A percentile compares a stretch with the other conserved stretches of the same genome.
phyloP scores from a whole-genome alignment of 2,888 invertebrate species.

The Eupithecia subfuscata region DNA sequence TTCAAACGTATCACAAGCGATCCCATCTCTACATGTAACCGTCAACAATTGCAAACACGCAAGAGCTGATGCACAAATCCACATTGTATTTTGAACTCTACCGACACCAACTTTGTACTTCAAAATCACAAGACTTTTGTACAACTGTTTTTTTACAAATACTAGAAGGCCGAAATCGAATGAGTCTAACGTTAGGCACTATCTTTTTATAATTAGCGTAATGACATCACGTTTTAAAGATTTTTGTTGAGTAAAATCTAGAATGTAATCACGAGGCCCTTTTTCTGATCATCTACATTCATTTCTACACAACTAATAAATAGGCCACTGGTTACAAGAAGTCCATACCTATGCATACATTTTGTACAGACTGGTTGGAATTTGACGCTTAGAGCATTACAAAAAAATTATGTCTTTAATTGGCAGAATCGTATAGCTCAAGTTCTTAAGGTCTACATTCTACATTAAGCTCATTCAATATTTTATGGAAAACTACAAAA shows the following conservation, averaged over 20 bases:
- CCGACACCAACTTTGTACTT: slow-evolving; percentile 75
- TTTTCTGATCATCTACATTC: background rate
- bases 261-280: background rate
- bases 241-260: background rate
- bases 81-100: slow-evolving; percentile 44
- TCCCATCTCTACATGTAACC: slow-evolving; percentile 18
- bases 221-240: background rate
- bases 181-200: slow-evolving; percentile 18
- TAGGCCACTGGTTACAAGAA: slow-evolving; percentile 8
- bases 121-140: slow-evolving; percentile 68
- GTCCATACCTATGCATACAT: background rate
- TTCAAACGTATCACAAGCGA: slow-evolving; percentile 33
- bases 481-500: slow-evolving; percentile 48
- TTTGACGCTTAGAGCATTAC: slow-evolving; percentile 14
- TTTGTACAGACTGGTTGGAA: background rate
- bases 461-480: slow-evolving; percentile 36
- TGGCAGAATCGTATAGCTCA: slow-evolving; percentile 16
- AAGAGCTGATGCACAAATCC: slow-evolving; percentile 8
- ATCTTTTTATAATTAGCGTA: background rate
- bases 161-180: slow-evolving; percentile 38
- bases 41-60: slow-evolving; percentile 15
- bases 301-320: background rate
- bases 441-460: background rate
- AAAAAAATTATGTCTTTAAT: slow-evolving; percentile 7
- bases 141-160: slow-evolving; percentile 48